Conservation (phyloP, 37 sponge, comb jelly and placozoan genomes). For the Aphrocallistes beatrix region DNA sequence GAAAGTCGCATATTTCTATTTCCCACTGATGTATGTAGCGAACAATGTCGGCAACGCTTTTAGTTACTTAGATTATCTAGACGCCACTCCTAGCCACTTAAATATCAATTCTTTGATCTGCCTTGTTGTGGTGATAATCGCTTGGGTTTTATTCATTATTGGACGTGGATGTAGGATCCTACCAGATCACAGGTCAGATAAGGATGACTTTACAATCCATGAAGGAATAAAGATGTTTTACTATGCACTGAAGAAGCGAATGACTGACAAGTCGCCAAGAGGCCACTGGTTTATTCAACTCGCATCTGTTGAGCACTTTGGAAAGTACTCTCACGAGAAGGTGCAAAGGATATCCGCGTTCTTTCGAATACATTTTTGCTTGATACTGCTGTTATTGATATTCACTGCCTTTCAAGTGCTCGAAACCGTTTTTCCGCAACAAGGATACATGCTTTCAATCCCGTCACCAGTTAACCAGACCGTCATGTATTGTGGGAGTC, state of each 20-base stretch:
- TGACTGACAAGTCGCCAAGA: neutral
- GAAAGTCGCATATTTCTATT: neutral
- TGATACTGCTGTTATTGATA: neutral
- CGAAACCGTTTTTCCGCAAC: neutral
- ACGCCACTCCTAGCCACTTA: neutral
- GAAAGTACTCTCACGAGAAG: neutral
- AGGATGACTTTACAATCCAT: neutral
- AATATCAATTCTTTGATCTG: neutral
- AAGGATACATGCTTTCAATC: no score
- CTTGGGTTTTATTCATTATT: neutral
- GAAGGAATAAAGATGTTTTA: neutral
- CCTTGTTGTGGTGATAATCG: neutral
- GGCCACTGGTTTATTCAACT: constrained; percentile 9
- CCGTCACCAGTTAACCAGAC: neutral
- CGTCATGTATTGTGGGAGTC: neutral
- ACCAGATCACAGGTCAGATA: neutral
- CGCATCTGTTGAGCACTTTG: neutral
- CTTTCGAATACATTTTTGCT: neutral
- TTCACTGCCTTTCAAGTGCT: neutral
- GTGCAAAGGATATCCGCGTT: neutral
- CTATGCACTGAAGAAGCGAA: neutral
- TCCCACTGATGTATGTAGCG: neutral
- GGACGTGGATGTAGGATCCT: neutral
- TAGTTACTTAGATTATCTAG: neutral
- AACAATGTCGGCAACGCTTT: neutral